Conservation (phyloP, 1,140 invertebrate species). For the Cydia strobilella region DNA sequence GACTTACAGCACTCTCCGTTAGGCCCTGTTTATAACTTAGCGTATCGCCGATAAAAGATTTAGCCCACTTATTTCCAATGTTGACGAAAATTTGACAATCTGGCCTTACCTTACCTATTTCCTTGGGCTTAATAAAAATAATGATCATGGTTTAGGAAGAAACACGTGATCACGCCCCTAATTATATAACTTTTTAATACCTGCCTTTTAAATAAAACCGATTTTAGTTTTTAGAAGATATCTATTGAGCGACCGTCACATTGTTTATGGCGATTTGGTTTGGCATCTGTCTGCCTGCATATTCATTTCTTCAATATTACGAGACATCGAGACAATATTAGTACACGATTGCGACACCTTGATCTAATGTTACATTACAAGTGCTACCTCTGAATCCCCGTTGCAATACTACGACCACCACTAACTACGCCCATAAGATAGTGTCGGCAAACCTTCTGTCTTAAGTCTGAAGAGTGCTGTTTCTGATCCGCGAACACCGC, state of each 20-base stretch:
- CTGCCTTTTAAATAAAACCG: no score
- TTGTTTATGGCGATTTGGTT: neutral
- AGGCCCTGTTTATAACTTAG: neutral
- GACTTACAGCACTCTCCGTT: constrained; percentile 26
- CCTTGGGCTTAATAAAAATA: neutral
- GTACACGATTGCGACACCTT: neutral
- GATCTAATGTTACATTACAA: constrained; percentile 8
- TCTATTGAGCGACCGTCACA: no score
- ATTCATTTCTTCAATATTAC: neutral
- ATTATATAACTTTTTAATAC: no score
- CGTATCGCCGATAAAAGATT: neutral
- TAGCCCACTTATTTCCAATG: no score
- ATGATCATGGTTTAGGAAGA: neutral
- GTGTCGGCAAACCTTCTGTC: constrained; percentile 72
- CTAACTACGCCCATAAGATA: constrained; percentile 43
- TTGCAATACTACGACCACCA: constrained; percentile 45
- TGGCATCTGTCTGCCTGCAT: neutral
- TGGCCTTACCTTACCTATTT: neutral
- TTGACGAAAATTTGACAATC: no score
- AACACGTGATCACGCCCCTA: neutral
- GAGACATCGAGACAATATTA: neutral
- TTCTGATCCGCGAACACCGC: constrained; percentile 77
- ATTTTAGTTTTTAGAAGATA: no score
- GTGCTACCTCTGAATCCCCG: constrained; percentile 9
- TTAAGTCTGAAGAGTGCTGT: constrained; percentile 72